These are phyloP conservation scores for Agriopis leucophaearia DNA, from an alignment of 2,888 invertebrate species.

Conservation along the genomic window DNA sequence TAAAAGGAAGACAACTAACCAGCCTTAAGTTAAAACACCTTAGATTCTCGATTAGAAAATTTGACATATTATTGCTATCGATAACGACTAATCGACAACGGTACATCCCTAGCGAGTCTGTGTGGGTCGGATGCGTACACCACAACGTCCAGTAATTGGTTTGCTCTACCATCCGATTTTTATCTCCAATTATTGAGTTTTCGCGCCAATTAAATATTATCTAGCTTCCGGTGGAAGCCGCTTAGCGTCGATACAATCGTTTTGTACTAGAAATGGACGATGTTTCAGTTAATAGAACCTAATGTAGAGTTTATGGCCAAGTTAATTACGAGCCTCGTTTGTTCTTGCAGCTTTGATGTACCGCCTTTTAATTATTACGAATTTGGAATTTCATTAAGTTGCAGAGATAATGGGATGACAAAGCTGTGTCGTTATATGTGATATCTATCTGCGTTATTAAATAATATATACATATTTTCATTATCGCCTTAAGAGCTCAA, in stretches of 20 bases:
- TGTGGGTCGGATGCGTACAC: constrained; percentile 68
- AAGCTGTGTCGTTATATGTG: constrained; percentile 9
- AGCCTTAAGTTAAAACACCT: background rate
- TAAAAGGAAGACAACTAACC: background rate
- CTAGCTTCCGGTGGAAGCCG: constrained; percentile 78
- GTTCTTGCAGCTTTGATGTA: constrained; percentile 31
- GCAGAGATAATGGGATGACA: constrained; percentile 26
- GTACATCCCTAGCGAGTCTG: constrained; percentile 58
- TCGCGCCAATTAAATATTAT: constrained; percentile 85
- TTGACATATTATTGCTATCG: constrained; percentile 35
- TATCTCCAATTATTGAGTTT: constrained; percentile 85
- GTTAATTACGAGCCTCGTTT: constrained; percentile 35
- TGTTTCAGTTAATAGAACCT: constrained; percentile 48
- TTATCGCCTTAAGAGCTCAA: background rate
- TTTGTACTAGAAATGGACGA: constrained; percentile 54
- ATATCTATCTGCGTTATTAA: constrained; percentile 7
- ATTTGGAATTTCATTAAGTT: constrained; percentile 36
- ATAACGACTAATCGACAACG: constrained; percentile 27
- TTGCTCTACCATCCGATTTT: constrained; percentile 78
- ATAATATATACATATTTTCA: constrained; percentile 1
- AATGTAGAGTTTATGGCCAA: constrained; percentile 35
- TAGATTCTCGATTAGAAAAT: constrained; percentile 1
- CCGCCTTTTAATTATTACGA: constrained; percentile 38
- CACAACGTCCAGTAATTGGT: constrained; percentile 80
- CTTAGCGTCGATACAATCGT: constrained; percentile 66